Evolutionary conservation across 2,797 vertebrate genomes (phyloP).

Genomic region (Protosalanx chinensis): DNA sequence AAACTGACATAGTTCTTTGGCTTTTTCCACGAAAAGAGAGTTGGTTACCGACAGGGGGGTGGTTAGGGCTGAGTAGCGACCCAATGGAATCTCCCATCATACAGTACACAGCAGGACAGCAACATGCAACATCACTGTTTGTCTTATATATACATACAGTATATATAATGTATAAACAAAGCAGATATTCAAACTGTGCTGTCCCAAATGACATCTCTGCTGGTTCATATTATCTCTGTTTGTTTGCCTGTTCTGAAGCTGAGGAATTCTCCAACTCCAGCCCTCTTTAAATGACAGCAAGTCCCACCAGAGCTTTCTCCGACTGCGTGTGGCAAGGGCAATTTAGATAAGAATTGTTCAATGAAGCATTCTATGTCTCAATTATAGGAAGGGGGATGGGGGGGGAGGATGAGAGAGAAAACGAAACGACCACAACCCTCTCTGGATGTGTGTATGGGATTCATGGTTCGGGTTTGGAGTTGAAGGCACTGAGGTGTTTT

Average conservation of each 20-base stretch:
- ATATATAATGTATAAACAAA: slow-evolving; percentile 12
- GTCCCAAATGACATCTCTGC: background rate
- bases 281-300: slow-evolving; percentile 15
- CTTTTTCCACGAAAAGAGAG: too few relatives aligned
- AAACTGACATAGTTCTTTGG: too few relatives aligned
- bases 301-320: slow-evolving; percentile 49
- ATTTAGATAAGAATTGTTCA: slow-evolving; percentile 59
- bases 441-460: background rate
- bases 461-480: background rate
- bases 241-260: slow-evolving; percentile 35
- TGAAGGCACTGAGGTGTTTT: slow-evolving; percentile 22
- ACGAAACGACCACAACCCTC: too few relatives aligned
- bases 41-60: too few relatives aligned
- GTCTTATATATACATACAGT: slow-evolving; percentile 17
- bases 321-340: slow-evolving; percentile 50
- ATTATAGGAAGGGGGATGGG: slow-evolving; percentile 30
- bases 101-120: slow-evolving; percentile 30
- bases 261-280: background rate
- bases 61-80: too few relatives aligned
- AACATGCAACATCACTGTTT: slow-evolving; percentile 26
- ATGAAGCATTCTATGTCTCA: slow-evolving; percentile 38
- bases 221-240: slow-evolving; percentile 37
- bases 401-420: background rate
- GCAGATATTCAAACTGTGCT: background rate
- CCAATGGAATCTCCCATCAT: too few relatives aligned